Conservation (phyloP, 1,140 invertebrate genomes). For the Drepana arcuata region DNA sequence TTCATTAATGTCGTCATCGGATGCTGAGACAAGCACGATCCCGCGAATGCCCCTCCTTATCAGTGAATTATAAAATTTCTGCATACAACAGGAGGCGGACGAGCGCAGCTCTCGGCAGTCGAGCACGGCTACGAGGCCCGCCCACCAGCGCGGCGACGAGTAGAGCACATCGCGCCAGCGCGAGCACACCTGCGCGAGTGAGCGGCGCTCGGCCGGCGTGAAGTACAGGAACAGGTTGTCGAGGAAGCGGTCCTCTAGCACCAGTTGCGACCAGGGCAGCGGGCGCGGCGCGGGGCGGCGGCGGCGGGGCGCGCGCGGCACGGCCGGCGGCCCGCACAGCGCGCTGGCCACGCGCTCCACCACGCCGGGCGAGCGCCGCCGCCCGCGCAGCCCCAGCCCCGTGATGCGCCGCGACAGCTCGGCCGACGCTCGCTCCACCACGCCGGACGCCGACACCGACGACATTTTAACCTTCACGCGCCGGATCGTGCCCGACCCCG, state of each 20-base stretch:
- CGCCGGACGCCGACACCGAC: conserved; percentile 82
- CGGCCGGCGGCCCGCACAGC: conserved; percentile 77
- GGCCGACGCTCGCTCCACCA: conserved; percentile 89
- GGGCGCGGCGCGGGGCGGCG: conserved; percentile 51
- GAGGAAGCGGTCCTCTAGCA: conserved; percentile 88
- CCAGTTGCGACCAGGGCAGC: conserved; percentile 81
- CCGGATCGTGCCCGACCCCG: conserved; percentile 58
- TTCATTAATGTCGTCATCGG: conserved; percentile 91
- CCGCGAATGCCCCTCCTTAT: conserved; percentile 89
- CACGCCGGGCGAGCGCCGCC: conserved; percentile 76
- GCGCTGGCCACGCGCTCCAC: conserved; percentile 90
- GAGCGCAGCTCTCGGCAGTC: conserved; percentile 85
- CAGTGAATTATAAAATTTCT: conserved; percentile 85
- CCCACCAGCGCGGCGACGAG: conserved; percentile 87
- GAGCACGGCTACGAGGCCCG: conserved; percentile 85
- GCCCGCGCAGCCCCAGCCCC: conserved; percentile 83
- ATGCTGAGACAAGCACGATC: conserved; percentile 85
- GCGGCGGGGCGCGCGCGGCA: conserved; percentile 41
- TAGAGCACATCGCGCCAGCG: conserved; percentile 91
- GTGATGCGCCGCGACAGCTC: conserved; percentile 91
- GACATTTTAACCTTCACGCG: conserved; percentile 71
- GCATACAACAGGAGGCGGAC: conserved; percentile 77
- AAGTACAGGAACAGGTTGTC: conserved; percentile 90
- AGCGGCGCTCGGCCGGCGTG: conserved; percentile 81
- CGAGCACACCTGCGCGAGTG: conserved; percentile 86